Conservation (phyloP, 2,888 invertebrate species). For the Craniophora ligustri region DNA sequence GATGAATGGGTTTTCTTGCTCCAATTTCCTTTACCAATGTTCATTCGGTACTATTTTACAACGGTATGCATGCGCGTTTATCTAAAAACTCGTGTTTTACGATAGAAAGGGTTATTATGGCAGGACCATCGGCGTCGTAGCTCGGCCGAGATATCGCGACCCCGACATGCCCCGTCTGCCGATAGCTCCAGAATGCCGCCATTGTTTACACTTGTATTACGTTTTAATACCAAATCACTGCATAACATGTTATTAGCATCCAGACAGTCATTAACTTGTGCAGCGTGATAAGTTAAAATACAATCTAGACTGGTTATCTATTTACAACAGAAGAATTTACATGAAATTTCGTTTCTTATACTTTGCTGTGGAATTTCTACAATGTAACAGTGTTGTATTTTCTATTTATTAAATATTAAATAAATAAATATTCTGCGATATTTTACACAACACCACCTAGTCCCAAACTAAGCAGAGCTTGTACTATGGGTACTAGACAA, state of each 20-base stretch:
- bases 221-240: slow-evolving; percentile 52
- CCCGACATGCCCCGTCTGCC: slow-evolving; percentile 62
- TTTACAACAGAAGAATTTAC: slow-evolving; percentile 1
- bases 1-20: no score
- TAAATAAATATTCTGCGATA: no score
- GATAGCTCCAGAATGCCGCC: slow-evolving; percentile 59
- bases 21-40: no score
- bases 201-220: slow-evolving; percentile 54
- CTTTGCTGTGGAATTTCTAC: not conserved
- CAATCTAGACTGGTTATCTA: slow-evolving; percentile 41
- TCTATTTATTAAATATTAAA: not conserved
- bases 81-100: slow-evolving; percentile 44
- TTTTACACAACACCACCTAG: no score
- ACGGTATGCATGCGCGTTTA: slow-evolving; percentile 13
- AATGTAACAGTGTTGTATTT: not conserved
- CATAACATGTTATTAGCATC: slow-evolving; percentile 25
- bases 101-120: slow-evolving; percentile 54
- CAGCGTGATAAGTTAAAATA: slow-evolving; percentile 23
- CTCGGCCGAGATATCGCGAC: slow-evolving; percentile 65
- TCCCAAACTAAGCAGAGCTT: no score
- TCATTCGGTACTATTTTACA: not conserved
- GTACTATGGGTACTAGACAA: no score
- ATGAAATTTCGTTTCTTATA: not conserved
- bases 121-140: slow-evolving; percentile 41
- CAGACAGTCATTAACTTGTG: slow-evolving; percentile 36